Evolutionary conservation across 2,888 invertebrate genomes (phyloP), one percentile per base, ranked within the genome.

Genomic region (Acronicta leporina): DNA sequence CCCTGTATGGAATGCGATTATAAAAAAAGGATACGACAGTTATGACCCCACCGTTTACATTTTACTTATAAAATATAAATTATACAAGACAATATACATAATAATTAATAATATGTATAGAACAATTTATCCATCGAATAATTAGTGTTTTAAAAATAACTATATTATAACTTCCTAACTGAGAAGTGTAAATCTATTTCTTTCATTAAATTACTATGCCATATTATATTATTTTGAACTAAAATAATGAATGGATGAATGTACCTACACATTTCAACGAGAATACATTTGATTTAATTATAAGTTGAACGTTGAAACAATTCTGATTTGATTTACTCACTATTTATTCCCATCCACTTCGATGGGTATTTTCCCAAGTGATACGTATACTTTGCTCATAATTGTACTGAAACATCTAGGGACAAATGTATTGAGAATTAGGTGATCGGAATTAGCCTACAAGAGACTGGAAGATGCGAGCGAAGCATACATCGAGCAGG

Each of bases 41-140:
- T 62, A 61, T 65, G 73, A 85, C 81, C 83, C 83, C 83, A 81
- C 79, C 77, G 79, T 74, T 77, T 82, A 84, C 82, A 84, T 81
- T 88, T 86, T 75, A 82, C 87, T 86, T 89, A 89, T 79, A 84
- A 85, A 84, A 86, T 84, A 87, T 83, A 86, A 80, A 87, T 87
- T 85, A 85, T 86, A 86, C 83, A 82, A 82, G 83, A 78, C 79
- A 85, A 84, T 86, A 87, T 87, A 88, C 84, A 85, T 83, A 84
- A 78, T 79, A 79, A 80, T 86, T 82, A 77, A 81, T 80, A 77
- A 75, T 77, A 75, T 75, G 83, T 81, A 80, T 81, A 79, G 85
- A 87, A 87, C 86, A 81, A 79, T 83, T 81, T 83, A 83, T 87
- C 81, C 87, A 82, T 83, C 56, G 71, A 85, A 83, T 86, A 84